Evolutionary conservation across 2,113 vertebrate species (phyloP), one percentile per base, ranked within the genome.

Genomic region (Podocnemis expansa): DNA sequence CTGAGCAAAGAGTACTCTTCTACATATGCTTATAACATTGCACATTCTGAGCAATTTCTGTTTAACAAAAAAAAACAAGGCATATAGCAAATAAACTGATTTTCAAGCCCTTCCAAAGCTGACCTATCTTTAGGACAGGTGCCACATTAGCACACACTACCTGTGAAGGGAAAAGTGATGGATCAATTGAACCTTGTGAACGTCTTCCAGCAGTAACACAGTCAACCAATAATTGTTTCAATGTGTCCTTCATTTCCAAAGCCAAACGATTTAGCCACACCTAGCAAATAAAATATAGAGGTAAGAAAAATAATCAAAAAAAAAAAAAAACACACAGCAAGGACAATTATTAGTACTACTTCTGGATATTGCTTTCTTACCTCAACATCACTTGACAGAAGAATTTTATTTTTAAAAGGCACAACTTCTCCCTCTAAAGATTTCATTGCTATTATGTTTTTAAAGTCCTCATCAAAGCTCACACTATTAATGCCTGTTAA

Each of bases 381-480:
- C 99, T 99, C 99, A 93, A 99, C 99, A 70, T 99, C 98, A 96
- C 97, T 98, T 95, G 99, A 99, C 78, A 99, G 98, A 94, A 97
- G 98, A 87, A 99, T 97, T 95, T 98, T 98, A 91, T 98, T 99
- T 98, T 98, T 98, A 93, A 99, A 98, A 63, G 98, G 98, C 25
- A 99, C 99, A n/a, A 97, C 94, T 97, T 99, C 99, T 87, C 99
- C 99, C 91, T 99, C 99, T 95, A 99, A 97, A 83, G 99, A 99
- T 94, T 98, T 99, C 99, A 99, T 99, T 85, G 99, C 98, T 88
- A 98, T 97, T 95, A 99, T 99, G 96, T 98, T 95, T 95, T 99
- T 99, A 95, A 97, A 99, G 67, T 98, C 98, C 25, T 98, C 98
- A 97, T 99, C 99, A 98, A 99, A 99, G 80, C 97, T 98, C 81